These are phyloP conservation scores for Galago senegalensis DNA, from an alignment of 2,797 vertebrate genomes.

Conservation along the genomic window DNA sequence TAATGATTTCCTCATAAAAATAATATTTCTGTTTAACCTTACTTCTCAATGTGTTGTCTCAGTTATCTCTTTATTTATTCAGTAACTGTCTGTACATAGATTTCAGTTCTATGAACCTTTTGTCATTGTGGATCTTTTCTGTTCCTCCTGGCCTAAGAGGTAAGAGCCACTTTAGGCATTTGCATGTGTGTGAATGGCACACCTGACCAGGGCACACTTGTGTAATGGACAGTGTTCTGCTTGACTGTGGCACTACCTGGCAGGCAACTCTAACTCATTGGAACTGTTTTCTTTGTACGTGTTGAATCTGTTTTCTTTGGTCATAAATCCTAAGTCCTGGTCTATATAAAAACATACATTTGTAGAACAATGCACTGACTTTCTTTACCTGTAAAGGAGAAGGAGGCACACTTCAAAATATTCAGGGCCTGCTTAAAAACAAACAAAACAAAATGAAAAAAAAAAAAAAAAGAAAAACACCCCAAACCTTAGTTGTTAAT, in stretches of 20 bases:
- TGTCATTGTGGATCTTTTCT: not conserved
- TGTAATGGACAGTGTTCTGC: not conserved
- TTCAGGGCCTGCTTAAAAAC: not conserved
- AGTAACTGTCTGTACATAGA: not conserved
- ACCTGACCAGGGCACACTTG: not conserved
- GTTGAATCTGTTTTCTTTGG: not conserved
- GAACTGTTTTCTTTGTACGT: not conserved
- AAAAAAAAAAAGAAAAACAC: not conserved
- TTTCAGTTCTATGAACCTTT: not conserved
- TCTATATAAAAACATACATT: not conserved
- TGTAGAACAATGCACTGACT: not conserved
- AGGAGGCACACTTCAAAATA: not conserved
- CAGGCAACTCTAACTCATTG: not conserved
- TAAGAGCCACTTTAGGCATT: not conserved
- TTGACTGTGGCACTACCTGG: not conserved
- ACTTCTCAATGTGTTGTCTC: not conserved
- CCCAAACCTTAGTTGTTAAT: not conserved
- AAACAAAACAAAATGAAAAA: not conserved
- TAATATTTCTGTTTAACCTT: slow-evolving; percentile 60
- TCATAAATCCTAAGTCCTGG: not conserved
- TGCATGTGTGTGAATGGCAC: not conserved
- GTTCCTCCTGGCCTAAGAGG: not conserved
- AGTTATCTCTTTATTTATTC: not conserved
- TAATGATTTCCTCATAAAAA: slow-evolving; percentile 71
- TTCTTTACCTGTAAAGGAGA: not conserved